Conservation (phyloP, 2,888 invertebrate genomes). For the Litoditis marina region DNA sequence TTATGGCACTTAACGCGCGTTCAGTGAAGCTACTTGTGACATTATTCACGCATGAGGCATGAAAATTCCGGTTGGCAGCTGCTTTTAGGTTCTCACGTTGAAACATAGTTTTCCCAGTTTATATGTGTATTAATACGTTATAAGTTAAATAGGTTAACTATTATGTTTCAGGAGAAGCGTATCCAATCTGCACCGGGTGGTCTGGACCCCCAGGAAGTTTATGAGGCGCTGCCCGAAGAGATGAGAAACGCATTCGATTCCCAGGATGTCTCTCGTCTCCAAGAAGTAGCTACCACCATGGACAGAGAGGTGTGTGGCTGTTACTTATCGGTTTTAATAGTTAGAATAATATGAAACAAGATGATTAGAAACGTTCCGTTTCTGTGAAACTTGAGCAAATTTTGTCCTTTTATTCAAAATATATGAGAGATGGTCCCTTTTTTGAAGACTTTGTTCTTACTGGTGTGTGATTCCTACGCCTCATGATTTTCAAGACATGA, state of each 20-base stretch:
- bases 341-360: too few relatives aligned
- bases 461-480: neutral
- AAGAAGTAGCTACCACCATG: conserved; percentile 83
- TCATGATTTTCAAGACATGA: neutral
- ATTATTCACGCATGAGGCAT: too few relatives aligned
- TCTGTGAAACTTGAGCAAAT: too few relatives aligned
- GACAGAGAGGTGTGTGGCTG: conserved; percentile 75
- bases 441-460: too few relatives aligned
- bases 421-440: too few relatives aligned
- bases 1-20: too few relatives aligned
- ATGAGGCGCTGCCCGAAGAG: conserved; percentile 81
- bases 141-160: neutral
- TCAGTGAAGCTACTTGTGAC: too few relatives aligned
- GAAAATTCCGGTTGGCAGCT: too few relatives aligned
- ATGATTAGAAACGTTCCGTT: too few relatives aligned
- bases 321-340: too few relatives aligned
- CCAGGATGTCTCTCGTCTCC: conserved; percentile 81
- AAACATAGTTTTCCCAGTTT: neutral
- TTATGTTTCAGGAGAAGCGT: conserved; percentile 73
- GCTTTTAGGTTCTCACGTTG: too few relatives aligned
- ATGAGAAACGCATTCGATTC: conserved; percentile 68
- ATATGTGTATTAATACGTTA: neutral
- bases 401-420: too few relatives aligned
- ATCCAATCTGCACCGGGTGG: conserved; percentile 93
- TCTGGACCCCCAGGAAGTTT: conserved; percentile 92